Evolutionary conservation across 2,113 vertebrate genomes (phyloP).

Genomic region (Lota lota): DNA sequence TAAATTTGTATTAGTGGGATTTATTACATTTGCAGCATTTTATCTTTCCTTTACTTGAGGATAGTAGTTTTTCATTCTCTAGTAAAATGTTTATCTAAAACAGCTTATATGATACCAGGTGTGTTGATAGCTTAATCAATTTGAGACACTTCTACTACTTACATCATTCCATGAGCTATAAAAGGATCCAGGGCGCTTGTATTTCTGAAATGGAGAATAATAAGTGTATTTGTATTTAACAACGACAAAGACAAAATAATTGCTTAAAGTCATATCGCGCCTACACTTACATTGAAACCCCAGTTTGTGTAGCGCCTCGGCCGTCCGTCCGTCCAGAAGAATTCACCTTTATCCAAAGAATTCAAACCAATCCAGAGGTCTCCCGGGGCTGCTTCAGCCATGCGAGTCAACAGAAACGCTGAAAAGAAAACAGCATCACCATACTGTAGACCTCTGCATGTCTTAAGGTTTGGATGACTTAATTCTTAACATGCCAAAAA

Average conservation of each 20-base stretch:
- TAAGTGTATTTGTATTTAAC: neutral
- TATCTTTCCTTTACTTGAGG: too few relatives aligned
- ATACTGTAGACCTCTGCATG: too few relatives aligned
- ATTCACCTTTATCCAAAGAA: constrained; percentile 71
- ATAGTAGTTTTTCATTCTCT: too few relatives aligned
- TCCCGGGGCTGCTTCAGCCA: constrained; percentile 50
- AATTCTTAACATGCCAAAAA: neutral
- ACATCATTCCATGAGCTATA: constrained; percentile 65
- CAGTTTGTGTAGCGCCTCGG: constrained; percentile 81
- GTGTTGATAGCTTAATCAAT: too few relatives aligned
- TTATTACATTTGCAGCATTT: too few relatives aligned
- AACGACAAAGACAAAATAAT: neutral
- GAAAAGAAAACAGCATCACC: constrained; percentile 2
- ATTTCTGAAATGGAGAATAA: constrained; percentile 33
- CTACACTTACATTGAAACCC: constrained; percentile 61
- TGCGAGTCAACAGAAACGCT: constrained; percentile 82
- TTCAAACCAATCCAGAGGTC: constrained; percentile 88
- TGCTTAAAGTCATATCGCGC: constrained; percentile 9
- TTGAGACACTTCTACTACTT: neutral
- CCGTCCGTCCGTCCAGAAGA: constrained; percentile 85
- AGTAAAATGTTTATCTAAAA: too few relatives aligned
- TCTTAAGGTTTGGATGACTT: neutral
- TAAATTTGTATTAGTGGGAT: too few relatives aligned
- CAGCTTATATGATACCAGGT: too few relatives aligned
- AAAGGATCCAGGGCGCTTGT: constrained; percentile 41